Evolutionary conservation across 2,113 vertebrate genomes (phyloP), one percentile per base, ranked within the genome.

Genomic region (Nibea coibor): DNA sequence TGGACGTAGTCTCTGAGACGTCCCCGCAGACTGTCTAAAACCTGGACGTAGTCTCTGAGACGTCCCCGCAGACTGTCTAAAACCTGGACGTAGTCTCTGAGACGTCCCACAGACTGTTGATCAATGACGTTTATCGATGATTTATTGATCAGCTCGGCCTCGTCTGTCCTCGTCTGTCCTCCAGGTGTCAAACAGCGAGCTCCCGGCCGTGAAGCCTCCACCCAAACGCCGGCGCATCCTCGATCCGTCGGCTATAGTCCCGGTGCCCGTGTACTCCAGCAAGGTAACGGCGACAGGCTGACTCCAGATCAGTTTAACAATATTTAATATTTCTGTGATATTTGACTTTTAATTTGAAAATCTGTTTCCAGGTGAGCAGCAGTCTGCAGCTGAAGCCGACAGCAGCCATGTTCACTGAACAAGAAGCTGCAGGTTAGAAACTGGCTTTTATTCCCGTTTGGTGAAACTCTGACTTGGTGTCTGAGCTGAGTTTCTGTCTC

Each of bases 251-350:
- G 80, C 90, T 0, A 69, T 95, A 20, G 68, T 87, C 11, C 78
- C 93, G 0, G 95, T 94, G 3, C 92, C 94, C 0, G 78, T 96
- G 14, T 96, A 95, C 89, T 93, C 94, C 66, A 94, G 84, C 84
- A 92, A 95, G 93, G 94, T 93, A 63, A 28, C 45, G 12, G 8
- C 19, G 16, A 2, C 10, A 4, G 10, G 10, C 45, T 66, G 64
- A 54, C 14, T 3, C 10, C 26, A 31, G 20, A 10, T 35, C 35
- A 35, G 35, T 8, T 35, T 1, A 8, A 35, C 35, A 8, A 35
- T 35, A 35, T 35, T 35, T 35, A 0, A 35, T 35, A 8, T 35
- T 35, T 35, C 5, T 35, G 35, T 35, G 8, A 35, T 8, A 35
- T 35, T 5, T 35, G 35, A 35, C 35, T 8, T 8, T 35, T 35